Conservation (phyloP, 2,113 vertebrate species). For the Bambusicola thoracicus region DNA sequence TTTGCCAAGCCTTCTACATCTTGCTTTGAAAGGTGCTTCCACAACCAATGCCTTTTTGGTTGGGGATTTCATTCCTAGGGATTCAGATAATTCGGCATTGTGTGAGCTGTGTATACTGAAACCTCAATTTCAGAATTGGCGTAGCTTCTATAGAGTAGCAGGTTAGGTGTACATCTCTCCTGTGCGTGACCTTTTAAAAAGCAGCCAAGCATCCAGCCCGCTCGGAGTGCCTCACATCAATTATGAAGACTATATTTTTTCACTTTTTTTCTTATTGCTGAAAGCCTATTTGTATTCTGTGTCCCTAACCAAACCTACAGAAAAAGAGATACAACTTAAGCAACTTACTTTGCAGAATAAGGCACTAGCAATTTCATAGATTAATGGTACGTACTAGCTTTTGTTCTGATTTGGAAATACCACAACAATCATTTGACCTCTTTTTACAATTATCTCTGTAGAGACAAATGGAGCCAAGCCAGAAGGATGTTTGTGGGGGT, state of each 20-base stretch:
- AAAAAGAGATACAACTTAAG: conserved; percentile 24
- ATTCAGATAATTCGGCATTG: neutral
- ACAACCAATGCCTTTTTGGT: neutral
- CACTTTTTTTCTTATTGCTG: neutral
- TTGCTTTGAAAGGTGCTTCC: neutral
- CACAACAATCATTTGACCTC: conserved; percentile 31
- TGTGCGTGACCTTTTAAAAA: conserved; percentile 34
- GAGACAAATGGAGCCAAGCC: neutral
- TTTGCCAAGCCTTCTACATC: accelerated
- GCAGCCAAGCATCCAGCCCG: neutral
- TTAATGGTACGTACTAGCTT: conserved; percentile 6
- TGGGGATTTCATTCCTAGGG: neutral
- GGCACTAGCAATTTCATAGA: conserved; percentile 47
- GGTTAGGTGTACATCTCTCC: neutral
- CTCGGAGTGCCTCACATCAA: neutral
- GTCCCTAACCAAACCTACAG: conserved; percentile 22
- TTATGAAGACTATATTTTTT: conserved; percentile 4
- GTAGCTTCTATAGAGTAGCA: neutral
- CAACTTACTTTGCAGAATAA: conserved; percentile 49
- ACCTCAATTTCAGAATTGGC: neutral
- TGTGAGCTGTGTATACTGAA: neutral
- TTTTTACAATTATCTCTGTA: conserved; percentile 1
- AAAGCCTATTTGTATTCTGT: conserved; percentile 38
- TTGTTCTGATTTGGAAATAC: conserved; percentile 28
- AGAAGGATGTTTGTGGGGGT: neutral